Evolutionary conservation across 2,888 invertebrate genomes (phyloP).

Genomic region (Cyclophora punctaria): DNA sequence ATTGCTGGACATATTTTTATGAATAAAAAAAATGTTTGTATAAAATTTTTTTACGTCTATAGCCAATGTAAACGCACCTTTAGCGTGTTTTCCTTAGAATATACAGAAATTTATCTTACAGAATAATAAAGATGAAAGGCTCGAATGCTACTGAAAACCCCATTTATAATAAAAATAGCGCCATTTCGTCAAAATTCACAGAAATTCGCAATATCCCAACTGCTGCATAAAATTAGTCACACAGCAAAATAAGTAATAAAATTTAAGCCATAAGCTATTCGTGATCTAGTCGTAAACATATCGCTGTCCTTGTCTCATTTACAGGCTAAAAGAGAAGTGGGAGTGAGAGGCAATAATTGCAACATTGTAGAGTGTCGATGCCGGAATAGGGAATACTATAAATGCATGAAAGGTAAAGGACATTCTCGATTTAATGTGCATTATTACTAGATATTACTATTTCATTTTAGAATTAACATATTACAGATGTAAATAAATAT

Average conservation of each 20-base stretch:
- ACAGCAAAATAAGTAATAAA: slow-evolving; percentile 66
- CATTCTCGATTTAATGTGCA: slow-evolving; percentile 17
- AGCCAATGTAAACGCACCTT: no score
- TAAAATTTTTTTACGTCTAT: no score
- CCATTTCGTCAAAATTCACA: neutral
- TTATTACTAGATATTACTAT: slow-evolving; percentile 7
- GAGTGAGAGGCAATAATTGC: slow-evolving; percentile 35
- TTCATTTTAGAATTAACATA: neutral
- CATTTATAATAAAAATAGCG: no score
- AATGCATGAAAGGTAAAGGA: slow-evolving; percentile 29
- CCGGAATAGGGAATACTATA: slow-evolving; percentile 49
- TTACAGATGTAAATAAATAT: slow-evolving; percentile 6
- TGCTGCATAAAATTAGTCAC: slow-evolving; percentile 65
- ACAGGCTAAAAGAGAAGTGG: slow-evolving; percentile 13
- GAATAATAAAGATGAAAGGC: no score
- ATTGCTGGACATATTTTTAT: no score
- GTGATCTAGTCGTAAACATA: slow-evolving; percentile 58
- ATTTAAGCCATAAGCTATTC: slow-evolving; percentile 55
- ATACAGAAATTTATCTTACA: no score
- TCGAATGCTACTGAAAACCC: no score
- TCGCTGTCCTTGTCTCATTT: slow-evolving; percentile 31
- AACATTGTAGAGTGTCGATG: slow-evolving; percentile 58
- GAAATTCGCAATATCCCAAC: slow-evolving; percentile 42
- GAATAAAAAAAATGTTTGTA: no score
- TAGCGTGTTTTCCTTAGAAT: no score